These are phyloP conservation scores for Phymastichus coffea DNA, from an alignment of 1,140 invertebrate species.

Conservation along the genomic window DNA sequence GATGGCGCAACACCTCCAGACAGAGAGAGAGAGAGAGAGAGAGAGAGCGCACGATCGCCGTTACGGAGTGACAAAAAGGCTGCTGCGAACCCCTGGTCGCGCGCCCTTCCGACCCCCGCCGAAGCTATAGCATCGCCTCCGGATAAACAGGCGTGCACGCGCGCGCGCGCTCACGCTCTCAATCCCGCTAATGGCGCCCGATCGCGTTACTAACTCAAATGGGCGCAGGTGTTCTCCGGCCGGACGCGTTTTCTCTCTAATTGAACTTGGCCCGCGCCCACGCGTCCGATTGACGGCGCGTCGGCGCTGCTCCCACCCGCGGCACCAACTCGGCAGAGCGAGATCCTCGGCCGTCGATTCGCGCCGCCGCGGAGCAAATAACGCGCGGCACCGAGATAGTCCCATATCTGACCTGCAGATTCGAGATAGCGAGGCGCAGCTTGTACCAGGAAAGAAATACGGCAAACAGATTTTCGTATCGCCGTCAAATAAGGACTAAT, in stretches of 20 bases:
- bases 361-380: constrained; percentile 1
- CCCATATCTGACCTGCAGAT: constrained; percentile 32
- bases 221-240: constrained; percentile 4
- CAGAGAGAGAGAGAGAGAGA: too few relatives aligned
- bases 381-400: too few relatives aligned
- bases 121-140: too few relatives aligned
- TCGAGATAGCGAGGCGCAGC: too few relatives aligned
- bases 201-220: constrained; percentile 39
- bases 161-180: constrained; percentile 28
- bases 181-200: constrained; percentile 47
- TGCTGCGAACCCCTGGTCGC: constrained; percentile 18
- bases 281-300: too few relatives aligned
- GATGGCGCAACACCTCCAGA: neutral
- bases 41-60: constrained; percentile 11
- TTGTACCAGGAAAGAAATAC: too few relatives aligned
- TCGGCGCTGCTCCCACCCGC: too few relatives aligned
- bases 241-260: neutral
- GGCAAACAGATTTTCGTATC: constrained; percentile 35
- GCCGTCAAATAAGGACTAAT: constrained; percentile 46
- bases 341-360: neutral
- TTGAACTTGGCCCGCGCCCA: neutral
- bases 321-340: neutral
- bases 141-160: neutral
- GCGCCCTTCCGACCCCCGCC: constrained; percentile 7
- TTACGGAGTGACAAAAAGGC: constrained; percentile 1